These are phyloP conservation scores for Labeo rohita DNA, from an alignment of 2,113 vertebrate genomes.

Conservation along the genomic window DNA sequence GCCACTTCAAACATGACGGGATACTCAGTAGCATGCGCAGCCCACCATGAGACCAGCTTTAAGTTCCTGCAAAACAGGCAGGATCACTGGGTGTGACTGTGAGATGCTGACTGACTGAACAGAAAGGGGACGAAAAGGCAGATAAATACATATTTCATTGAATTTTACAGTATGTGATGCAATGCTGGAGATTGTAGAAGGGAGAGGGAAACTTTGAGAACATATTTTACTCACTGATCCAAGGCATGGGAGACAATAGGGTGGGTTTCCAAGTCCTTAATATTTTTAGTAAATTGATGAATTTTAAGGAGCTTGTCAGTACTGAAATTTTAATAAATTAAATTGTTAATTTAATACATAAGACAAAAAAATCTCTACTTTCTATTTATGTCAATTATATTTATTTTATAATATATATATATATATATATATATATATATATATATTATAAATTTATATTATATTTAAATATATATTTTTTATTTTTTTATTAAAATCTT, in stretches of 20 bases:
- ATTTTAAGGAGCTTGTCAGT: not conserved
- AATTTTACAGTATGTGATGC: conserved; percentile 16
- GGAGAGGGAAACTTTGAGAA: not conserved
- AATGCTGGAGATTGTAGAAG: not conserved
- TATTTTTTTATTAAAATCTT: too few species aligned
- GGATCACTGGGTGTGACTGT: conserved; percentile 40
- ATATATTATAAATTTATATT: too few species aligned
- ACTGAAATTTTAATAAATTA: not conserved
- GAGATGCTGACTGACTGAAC: conserved; percentile 25
- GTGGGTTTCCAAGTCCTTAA: not conserved
- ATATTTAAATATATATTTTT: too few species aligned
- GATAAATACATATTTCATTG: conserved; percentile 31
- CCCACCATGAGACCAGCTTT: conserved; percentile 3
- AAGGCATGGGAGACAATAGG: not conserved
- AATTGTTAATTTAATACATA: too few species aligned
- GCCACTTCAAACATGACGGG: conserved; percentile 29
- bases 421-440: too few species aligned
- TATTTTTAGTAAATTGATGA: not conserved
- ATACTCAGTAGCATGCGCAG: not conserved
- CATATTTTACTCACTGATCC: not conserved
- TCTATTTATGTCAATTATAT: too few species aligned
- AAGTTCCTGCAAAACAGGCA: not conserved
- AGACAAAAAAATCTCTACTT: too few species aligned
- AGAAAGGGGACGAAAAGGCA: conserved; percentile 8
- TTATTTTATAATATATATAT: too few species aligned